Percentiles rank a stretch among this genome's conserved stretches.
Evolutionary conservation across 35 echinoderm and acorn worm species (phyloP).

Genomic region (Amphiura filiformis): DNA sequence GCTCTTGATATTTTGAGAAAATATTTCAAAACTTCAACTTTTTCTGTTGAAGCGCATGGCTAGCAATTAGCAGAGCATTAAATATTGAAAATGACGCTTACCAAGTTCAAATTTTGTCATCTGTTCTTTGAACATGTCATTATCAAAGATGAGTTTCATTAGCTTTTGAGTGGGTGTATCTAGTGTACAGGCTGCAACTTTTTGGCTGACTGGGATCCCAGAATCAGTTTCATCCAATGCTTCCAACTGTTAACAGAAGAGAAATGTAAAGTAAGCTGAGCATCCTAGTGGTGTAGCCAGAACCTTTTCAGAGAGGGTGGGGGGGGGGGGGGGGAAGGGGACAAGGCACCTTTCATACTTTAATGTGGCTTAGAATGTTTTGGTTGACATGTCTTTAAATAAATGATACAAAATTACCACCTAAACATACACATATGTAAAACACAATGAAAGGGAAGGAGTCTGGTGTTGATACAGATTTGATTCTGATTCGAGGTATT

Average conservation of each 20-base stretch:
- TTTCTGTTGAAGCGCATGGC: too few species aligned
- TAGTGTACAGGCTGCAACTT: conserved; percentile 46
- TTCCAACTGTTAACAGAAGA: conserved; percentile 40
- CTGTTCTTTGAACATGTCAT: conserved; percentile 96
- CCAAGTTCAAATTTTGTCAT: conserved; percentile 97
- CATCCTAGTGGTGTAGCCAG: background rate
- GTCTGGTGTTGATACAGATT: too few species aligned
- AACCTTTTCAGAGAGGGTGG: background rate
- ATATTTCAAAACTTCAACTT: too few species aligned
- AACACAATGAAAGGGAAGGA: too few species aligned
- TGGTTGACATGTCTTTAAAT: too few species aligned
- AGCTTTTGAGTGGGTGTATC: conserved; percentile 80
- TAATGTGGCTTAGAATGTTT: too few species aligned
- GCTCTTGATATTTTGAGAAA: too few species aligned
- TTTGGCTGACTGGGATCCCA: background rate
- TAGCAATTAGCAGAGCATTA: too few species aligned
- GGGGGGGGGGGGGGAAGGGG: background rate
- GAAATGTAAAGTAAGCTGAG: background rate
- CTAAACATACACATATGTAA: too few species aligned
- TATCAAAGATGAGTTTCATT: conserved; percentile 88
- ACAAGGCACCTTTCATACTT: background rate
- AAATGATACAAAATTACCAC: too few species aligned
- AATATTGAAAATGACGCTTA: too few species aligned
- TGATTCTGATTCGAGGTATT: too few species aligned
- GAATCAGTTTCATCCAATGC: conserved; percentile 46